Evolutionary conservation across 2,888 invertebrate species (phyloP).

Genomic region (Yponomeuta malinellus): DNA sequence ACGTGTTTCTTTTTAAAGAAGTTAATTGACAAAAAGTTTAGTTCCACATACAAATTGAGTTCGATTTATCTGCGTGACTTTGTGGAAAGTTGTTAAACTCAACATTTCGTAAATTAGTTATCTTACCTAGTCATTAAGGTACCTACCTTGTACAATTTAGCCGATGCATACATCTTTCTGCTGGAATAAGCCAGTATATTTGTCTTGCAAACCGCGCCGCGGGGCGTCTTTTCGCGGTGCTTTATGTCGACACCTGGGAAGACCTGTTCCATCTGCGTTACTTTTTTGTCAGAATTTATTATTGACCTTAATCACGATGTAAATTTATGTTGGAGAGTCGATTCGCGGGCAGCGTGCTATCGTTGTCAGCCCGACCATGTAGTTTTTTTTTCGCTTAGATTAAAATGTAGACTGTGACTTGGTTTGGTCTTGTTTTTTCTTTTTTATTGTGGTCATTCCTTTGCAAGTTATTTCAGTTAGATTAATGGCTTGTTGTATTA

Average conservation of each 20-base stretch:
- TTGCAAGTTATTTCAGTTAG: neutral
- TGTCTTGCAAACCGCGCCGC: conserved; percentile 36
- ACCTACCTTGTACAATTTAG: neutral
- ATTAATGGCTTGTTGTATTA: neutral
- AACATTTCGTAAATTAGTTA: neutral
- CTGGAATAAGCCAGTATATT: conserved; percentile 37
- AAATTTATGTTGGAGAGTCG: conserved; percentile 7
- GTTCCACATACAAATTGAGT: no score
- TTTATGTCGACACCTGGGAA: conserved; percentile 47
- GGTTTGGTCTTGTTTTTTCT: neutral
- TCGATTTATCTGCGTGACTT: no score
- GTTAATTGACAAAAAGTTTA: no score
- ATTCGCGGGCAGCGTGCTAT: conserved; percentile 13
- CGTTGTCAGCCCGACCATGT: conserved; percentile 16
- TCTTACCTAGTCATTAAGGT: neutral
- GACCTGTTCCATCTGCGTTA: conserved; percentile 43
- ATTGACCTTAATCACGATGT: conserved; percentile 40
- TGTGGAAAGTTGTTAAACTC: neutral
- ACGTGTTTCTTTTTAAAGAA: no score
- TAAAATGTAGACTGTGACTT: conserved; percentile 4
- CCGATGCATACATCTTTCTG: neutral
- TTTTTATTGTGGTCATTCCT: neutral
- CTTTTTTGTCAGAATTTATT: conserved; percentile 39
- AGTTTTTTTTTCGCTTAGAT: conserved; percentile 32
- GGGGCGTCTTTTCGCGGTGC: conserved; percentile 48